Base-by-base conservation (phyloP, 2,888 invertebrate genomes). In the Seira ritae region DNA sequence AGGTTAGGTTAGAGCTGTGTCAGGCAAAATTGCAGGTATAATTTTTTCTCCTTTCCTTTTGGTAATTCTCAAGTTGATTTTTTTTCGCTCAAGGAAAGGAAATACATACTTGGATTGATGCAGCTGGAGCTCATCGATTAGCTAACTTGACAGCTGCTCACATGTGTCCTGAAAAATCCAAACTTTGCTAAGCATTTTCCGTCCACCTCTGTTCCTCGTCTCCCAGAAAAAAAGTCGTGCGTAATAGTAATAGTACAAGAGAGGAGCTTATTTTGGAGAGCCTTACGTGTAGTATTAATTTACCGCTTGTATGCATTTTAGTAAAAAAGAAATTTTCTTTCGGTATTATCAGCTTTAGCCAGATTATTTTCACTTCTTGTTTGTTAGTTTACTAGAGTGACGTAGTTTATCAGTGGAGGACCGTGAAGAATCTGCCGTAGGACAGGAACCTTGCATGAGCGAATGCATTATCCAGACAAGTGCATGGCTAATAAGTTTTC, bases 401-500 rank as follows among this genome's bases (percentile, higher is more conserved):
- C 15, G 50, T 37, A 42, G 50, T 71, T 78, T 46, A 17, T 66
- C 23, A 65, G 50, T 46, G 22, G 17, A 23, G 68, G 4, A 62
- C 31, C 60, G 62, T 50, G 46, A 42, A 78, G 23, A 77, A 60
- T 50, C 66, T 12, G 77, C 73, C 73, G 69, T 68, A 73, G 73
- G 77, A 31, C 77, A 82, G 78, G 83, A 83, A 78, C 50, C 83
- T 83, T 83, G 83, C 83, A 83, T 83, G 83, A 83, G 78, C 55
- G 70, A 78, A 83, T 70, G 55, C 78, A 83, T 83, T 83, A 78
- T 83, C 78, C 70, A 83, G 73, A 65, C 74, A 80, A 73, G 78
- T 71, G 70, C 77, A 70, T 77, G 23, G 71, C 71, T 66, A 78
- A 71, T 71, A 78, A 60, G 65, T n/a, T 37, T 20, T 69, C 69